Evolutionary conservation across 2,113 vertebrate species (phyloP).

Genomic region (Sylvietta virens): DNA sequence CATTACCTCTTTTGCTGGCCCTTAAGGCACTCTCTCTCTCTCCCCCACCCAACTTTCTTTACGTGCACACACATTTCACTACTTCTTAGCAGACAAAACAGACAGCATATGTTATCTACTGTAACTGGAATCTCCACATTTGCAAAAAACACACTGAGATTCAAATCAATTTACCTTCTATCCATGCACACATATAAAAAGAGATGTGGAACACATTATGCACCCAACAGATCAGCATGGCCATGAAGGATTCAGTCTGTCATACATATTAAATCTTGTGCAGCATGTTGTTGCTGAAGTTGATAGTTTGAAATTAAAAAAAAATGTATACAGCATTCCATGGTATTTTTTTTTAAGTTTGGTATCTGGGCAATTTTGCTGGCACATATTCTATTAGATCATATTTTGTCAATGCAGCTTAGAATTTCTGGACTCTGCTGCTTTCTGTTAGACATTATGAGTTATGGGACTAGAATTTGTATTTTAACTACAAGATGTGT

Average conservation of each 20-base stretch:
- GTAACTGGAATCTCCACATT: background rate
- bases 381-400: background rate
- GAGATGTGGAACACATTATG: background rate
- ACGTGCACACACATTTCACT: background rate
- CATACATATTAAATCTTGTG: background rate
- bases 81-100: background rate
- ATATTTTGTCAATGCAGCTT: background rate
- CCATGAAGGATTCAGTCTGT: background rate
- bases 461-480: background rate
- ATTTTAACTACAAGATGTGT: background rate
- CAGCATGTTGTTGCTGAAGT: background rate
- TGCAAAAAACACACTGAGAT: background rate
- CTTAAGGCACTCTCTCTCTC: background rate
- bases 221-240: background rate
- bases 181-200: background rate
- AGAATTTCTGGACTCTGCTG: background rate
- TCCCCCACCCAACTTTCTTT: background rate
- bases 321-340: background rate
- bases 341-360: background rate
- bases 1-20: background rate
- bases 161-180: background rate
- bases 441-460: background rate
- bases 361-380: constrained; percentile 3
- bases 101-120: background rate
- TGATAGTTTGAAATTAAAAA: background rate